A percentile compares a stretch with the other conserved stretches of the same genome.
Conservation (phyloP, 2,113 vertebrate genomes). For the Casuarius casuarius region DNA sequence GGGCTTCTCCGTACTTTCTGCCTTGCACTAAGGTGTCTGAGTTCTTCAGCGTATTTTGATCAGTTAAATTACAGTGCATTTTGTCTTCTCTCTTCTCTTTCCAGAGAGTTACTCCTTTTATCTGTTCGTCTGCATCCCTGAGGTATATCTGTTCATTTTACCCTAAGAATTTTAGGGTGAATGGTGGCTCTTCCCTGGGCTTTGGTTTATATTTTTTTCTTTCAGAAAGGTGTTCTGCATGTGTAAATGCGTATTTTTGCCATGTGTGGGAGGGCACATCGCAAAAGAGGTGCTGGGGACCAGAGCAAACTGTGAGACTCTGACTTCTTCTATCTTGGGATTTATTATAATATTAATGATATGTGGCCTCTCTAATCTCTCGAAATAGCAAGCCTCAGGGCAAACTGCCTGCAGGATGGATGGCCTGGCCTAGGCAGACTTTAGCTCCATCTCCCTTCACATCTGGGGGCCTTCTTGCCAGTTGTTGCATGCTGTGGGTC, state of each 20-base stretch:
- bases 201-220: neutral
- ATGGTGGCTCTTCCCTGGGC: neutral
- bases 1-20: neutral
- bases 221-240: neutral
- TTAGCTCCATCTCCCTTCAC: neutral
- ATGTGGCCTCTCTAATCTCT: slow-evolving; percentile 10
- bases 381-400: slow-evolving; percentile 32
- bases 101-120: neutral
- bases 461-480: slow-evolving; percentile 9
- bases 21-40: neutral
- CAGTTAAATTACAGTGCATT: neutral
- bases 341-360: slow-evolving; percentile 37
- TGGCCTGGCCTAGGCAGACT: slow-evolving; percentile 10
- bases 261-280: neutral
- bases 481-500: slow-evolving; percentile 30
- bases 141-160: neutral
- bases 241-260: neutral
- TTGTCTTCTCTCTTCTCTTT: neutral
- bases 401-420: slow-evolving; percentile 58
- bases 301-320: neutral
- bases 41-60: neutral
- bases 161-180: neutral
- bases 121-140: neutral
- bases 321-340: neutral
- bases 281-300: neutral